A percentile compares a stretch with the other conserved stretches of the same genome.
Evolutionary conservation across 2,113 vertebrate genomes (phyloP).

Genomic region (Hyperopisus bebe): DNA sequence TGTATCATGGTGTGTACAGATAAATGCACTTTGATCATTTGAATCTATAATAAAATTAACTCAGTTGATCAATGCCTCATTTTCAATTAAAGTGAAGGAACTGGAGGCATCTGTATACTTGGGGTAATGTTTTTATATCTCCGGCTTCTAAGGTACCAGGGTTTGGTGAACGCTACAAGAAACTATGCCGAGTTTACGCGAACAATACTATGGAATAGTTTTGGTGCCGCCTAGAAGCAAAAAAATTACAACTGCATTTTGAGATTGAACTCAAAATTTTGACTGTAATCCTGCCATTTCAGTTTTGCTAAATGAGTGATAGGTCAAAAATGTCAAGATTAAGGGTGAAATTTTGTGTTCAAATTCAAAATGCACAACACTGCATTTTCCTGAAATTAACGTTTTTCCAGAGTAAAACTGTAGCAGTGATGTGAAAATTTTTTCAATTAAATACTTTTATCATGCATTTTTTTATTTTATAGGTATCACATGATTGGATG

Average conservation of each 20-base stretch:
- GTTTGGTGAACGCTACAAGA: background rate
- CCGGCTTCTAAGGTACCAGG: background rate
- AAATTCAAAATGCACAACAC: background rate
- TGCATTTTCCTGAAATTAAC: background rate
- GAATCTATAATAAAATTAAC: background rate
- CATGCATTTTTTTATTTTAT: background rate
- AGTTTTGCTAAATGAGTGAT: background rate
- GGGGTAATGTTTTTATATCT: background rate
- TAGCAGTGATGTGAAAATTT: background rate
- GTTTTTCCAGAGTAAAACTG: background rate
- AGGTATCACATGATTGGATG: background rate
- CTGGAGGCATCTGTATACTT: background rate
- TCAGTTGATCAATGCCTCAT: background rate
- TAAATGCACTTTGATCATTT: background rate
- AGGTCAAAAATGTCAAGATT: background rate
- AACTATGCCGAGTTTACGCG: background rate
- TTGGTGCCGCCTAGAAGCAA: background rate
- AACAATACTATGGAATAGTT: background rate
- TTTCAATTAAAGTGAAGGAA: background rate
- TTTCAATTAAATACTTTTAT: background rate
- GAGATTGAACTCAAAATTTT: background rate
- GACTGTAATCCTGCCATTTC: background rate
- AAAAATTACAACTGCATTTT: background rate
- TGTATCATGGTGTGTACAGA: background rate
- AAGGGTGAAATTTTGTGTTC: background rate